phyloP scores from a whole-genome alignment of 2,113 vertebrate species.

The Oenanthe oenanthe region DNA sequence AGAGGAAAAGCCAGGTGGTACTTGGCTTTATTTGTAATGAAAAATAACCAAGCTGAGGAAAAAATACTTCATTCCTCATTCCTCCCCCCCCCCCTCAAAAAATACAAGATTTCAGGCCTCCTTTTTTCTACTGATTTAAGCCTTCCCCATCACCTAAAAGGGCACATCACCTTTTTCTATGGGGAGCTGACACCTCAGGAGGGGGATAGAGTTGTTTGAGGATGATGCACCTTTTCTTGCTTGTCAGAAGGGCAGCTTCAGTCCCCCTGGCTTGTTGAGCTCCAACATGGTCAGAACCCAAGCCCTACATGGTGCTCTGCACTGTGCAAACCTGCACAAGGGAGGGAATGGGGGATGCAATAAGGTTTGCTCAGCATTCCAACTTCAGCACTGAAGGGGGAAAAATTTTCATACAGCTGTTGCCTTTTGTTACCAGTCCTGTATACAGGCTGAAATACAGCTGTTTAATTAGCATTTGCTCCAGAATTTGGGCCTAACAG shows the following conservation, averaged over 20 bases:
- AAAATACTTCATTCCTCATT: not conserved
- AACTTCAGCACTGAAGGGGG: not conserved
- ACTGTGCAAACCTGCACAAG: not conserved
- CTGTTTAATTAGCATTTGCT: not conserved
- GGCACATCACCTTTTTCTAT: not conserved
- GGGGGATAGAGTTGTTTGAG: not conserved
- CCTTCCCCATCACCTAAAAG: not conserved
- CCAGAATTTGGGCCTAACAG: not conserved
- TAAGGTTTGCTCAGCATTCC: not conserved
- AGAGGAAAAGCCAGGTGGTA: not conserved
- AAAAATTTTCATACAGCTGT: not conserved
- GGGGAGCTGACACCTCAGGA: not conserved
- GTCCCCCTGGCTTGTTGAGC: not conserved
- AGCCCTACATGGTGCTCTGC: not conserved
- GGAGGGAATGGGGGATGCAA: not conserved
- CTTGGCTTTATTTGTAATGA: not conserved
- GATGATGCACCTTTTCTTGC: not conserved
- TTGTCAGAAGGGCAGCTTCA: not conserved
- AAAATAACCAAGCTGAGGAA: not conserved
- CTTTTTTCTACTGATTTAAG: not conserved
- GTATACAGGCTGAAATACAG: not conserved
- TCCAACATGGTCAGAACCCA: not conserved
- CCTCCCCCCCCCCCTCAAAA: too few relatives aligned
- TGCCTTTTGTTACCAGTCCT: not conserved
- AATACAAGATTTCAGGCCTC: not conserved